Base-by-base conservation (phyloP, 2,113 vertebrate species). In the Semnopithecus entellus region DNA sequence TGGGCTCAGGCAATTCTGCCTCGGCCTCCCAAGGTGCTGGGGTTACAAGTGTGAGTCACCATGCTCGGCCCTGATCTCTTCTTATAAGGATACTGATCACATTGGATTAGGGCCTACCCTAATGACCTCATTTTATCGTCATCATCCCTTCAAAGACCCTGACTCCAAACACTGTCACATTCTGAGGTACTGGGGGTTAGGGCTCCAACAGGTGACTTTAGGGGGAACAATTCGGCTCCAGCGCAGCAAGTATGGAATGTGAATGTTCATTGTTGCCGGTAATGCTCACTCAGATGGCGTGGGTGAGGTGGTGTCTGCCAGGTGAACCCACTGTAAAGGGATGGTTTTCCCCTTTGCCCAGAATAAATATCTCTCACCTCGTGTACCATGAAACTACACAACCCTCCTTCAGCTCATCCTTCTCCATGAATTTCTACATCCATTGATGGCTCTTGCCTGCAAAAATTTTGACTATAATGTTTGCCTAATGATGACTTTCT, bases 201-300 rank as follows among this genome's bases (percentile, higher is more conserved):
- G 45, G 23, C 14, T n/a, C 55, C 38, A 48, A 6, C 7, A 22
- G 1, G 16, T 8, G 68, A 38, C 61, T 84, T 32, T 43, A 45
- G 40, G 43, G 57, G 50, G 13, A 50, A 43, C 35, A 5, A 0
- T 66, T 66, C 35, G 23, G 72, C 48, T 27, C 6, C 45, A 25
- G n/a, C 13, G 66, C 20, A 66, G 70, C n/a, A 27, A 66, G 73
- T 23, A 6, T 23, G 11, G n/a, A 43, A 1, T 32, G 45, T 52
- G 38, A 23, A 40, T 55, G 27, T 52, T 48, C 30, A 50, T 45
- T 30, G 9, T 75, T 20, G 18, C 55, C 14, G 27, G 81, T 11
- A 25, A 25, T 8, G 8, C 8, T 35, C 0, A 0, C 43, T 32
- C 7, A 5, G 43, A 25, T 32, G 38, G 13, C n/a, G 6, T 55